Conservation (phyloP, 2,888 invertebrate species). For the Cephus spinipes region DNA sequence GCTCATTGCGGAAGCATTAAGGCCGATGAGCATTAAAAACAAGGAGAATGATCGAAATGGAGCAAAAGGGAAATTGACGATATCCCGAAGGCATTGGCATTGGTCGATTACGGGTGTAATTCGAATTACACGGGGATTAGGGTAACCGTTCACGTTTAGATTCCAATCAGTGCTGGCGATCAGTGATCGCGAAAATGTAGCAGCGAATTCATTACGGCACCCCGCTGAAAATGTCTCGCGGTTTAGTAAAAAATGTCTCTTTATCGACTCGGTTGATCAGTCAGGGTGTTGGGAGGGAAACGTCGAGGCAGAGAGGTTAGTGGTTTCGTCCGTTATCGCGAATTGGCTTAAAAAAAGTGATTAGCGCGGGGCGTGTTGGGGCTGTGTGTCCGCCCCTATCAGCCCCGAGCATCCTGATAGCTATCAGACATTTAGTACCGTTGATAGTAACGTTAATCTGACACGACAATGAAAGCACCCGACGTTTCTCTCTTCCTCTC, state of each 20-base stretch:
- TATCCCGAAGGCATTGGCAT: no score
- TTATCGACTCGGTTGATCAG: constrained; percentile 10
- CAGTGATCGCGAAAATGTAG: constrained; percentile 7
- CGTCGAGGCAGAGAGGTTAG: not conserved
- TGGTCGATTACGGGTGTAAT: no score
- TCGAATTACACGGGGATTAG: no score
- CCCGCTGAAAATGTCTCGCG: constrained; percentile 39
- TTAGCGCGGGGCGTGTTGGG: constrained; percentile 48
- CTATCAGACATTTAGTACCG: constrained; percentile 59
- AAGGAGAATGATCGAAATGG: no score
- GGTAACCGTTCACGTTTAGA: no score
- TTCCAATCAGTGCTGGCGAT: no score
- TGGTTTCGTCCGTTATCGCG: constrained; percentile 43
- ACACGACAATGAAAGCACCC: constrained; percentile 10
- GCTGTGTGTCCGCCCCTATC: constrained; percentile 44
- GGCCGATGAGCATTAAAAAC: no score
- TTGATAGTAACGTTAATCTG: constrained; percentile 59
- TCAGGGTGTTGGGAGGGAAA: constrained; percentile 4
- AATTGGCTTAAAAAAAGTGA: constrained; percentile 57
- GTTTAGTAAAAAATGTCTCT: constrained; percentile 27
- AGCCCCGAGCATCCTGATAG: constrained; percentile 41
- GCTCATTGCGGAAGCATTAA: no score
- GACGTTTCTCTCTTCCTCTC: not conserved
- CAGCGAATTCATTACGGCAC: constrained; percentile 25
- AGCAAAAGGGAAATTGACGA: no score